phyloP scores from a whole-genome alignment of 1,140 invertebrate species.

The Drosophila pseudoananassae region DNA sequence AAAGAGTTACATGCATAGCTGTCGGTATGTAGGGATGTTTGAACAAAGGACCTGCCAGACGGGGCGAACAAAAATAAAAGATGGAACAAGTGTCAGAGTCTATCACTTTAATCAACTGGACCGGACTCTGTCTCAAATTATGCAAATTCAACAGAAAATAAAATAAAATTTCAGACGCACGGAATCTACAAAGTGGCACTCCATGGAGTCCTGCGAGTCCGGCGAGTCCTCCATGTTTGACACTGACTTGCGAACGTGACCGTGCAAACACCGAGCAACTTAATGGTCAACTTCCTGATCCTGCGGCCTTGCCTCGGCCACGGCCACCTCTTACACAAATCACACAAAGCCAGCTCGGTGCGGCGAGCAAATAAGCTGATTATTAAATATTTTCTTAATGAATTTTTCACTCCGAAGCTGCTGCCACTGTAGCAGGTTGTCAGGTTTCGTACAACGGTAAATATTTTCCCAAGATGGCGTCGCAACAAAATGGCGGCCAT shows the following conservation, averaged over 20 bases:
- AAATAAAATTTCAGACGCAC: conserved; percentile 67
- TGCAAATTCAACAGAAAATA: conserved; percentile 79
- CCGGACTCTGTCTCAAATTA: conserved; percentile 51
- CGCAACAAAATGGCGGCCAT: conserved; percentile 27
- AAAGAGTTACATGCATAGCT: conserved; percentile 7
- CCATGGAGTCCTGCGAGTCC: conserved; percentile 24
- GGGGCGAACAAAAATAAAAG: conserved; percentile 26
- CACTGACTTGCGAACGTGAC: conserved; percentile 71
- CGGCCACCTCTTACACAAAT: conserved; percentile 44
- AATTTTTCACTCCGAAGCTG: conserved; percentile 54
- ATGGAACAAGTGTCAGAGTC: conserved; percentile 38
- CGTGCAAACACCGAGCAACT: conserved; percentile 63
- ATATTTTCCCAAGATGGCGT: conserved; percentile 37
- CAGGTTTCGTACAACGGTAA: conserved; percentile 14
- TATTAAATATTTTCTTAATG: conserved; percentile 79
- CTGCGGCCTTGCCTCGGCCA: neutral
- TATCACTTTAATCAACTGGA: conserved; percentile 80
- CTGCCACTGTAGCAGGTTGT: conserved; percentile 14
- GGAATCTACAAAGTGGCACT: conserved; percentile 53
- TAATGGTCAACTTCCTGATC: conserved; percentile 55
- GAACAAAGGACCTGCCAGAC: conserved; percentile 72
- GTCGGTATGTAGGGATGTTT: conserved; percentile 18
- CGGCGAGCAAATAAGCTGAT: conserved; percentile 63
- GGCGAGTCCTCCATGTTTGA: conserved; percentile 56
- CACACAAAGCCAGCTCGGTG: conserved; percentile 17